These are phyloP conservation scores for Piliocolobus tephrosceles DNA, from an alignment of 2,113 vertebrate species.

Conservation along the genomic window DNA sequence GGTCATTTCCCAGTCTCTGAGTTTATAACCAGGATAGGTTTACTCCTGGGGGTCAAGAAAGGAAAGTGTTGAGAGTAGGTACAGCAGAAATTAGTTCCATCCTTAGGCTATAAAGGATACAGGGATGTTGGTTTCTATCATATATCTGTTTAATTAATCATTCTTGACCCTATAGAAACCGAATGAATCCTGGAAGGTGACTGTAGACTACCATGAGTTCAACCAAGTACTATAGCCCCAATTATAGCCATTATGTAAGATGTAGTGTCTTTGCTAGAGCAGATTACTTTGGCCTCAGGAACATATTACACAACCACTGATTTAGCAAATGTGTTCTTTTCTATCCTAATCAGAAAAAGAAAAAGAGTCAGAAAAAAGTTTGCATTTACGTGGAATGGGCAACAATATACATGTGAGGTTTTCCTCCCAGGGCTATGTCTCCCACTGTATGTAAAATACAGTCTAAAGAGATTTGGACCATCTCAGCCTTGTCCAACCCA, in stretches of 20 bases:
- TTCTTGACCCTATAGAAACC: neutral
- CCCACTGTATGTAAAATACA: neutral
- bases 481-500: neutral
- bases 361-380: neutral
- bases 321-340: neutral
- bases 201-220: neutral
- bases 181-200: neutral
- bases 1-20: neutral
- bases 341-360: neutral
- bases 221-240: neutral
- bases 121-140: neutral
- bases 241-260: neutral
- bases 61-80: neutral
- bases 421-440: neutral
- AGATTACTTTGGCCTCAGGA: neutral
- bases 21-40: neutral
- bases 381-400: neutral
- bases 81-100: neutral
- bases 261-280: neutral
- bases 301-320: neutral
- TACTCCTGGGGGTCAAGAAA: neutral
- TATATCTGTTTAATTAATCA: neutral
- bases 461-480: neutral
- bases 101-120: neutral
- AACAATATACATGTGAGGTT: neutral